Evolutionary conservation across 2,888 invertebrate genomes (phyloP).

Genomic region (Erannis defoliaria): DNA sequence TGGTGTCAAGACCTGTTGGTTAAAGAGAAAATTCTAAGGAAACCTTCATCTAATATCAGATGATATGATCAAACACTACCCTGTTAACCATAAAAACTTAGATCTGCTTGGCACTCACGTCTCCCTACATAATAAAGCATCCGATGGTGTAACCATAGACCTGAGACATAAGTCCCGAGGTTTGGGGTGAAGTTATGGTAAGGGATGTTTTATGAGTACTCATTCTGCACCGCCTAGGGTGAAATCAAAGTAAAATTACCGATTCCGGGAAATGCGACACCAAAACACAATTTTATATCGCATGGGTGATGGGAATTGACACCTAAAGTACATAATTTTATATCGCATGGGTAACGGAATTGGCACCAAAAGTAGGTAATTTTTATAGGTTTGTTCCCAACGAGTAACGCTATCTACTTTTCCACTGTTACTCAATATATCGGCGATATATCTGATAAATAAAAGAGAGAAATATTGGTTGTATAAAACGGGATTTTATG

Average conservation of each 20-base stretch:
- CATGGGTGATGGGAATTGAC: neutral
- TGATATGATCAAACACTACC: neutral
- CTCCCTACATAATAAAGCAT: constrained; percentile 49
- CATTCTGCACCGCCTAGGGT: constrained; percentile 66
- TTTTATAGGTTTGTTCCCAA: no score
- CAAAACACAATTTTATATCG: constrained; percentile 19
- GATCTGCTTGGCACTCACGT: constrained; percentile 26
- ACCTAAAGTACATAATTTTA: neutral
- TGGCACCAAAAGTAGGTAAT: constrained; percentile 13
- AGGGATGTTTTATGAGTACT: constrained; percentile 81
- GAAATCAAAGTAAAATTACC: constrained; percentile 40
- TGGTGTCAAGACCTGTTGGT: no score
- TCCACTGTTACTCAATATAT: no score
- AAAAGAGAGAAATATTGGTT: constrained; percentile 2
- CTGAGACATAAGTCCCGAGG: constrained; percentile 41
- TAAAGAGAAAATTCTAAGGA: no score
- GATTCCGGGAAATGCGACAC: constrained; percentile 33
- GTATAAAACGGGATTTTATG: constrained; percentile 17
- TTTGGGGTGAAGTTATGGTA: constrained; percentile 67
- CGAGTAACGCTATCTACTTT: no score
- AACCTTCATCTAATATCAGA: no score
- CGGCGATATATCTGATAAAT: constrained; percentile 12
- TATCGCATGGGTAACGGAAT: neutral
- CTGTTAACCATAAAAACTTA: neutral
- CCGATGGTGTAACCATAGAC: constrained; percentile 47